Conservation (phyloP, 2,113 vertebrate genomes). For the Acrocephalus arundinaceus region DNA sequence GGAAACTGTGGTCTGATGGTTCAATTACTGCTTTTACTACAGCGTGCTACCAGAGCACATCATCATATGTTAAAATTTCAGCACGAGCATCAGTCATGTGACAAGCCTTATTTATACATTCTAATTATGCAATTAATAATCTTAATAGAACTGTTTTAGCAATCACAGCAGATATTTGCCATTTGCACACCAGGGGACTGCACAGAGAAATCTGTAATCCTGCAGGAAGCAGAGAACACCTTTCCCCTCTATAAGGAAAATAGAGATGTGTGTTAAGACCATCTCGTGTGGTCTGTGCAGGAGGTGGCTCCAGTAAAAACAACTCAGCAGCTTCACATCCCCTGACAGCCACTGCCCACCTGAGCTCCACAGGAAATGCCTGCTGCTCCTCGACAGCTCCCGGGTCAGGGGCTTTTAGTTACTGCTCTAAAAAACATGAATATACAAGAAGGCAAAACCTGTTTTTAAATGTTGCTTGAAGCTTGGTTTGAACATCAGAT, state of each 20-base stretch:
- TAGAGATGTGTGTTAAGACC: background rate
- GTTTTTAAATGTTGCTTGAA: background rate
- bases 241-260: background rate
- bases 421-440: background rate
- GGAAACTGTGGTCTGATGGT: slow-evolving; percentile 14
- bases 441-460: background rate
- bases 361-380: background rate
- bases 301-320: background rate
- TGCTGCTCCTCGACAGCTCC: background rate
- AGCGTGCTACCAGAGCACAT: background rate
- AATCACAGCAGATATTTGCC: background rate
- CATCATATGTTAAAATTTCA: background rate
- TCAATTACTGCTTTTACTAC: background rate
- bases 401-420: background rate
- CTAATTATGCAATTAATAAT: slow-evolving; percentile 34
- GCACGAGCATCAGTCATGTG: background rate
- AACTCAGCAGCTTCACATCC: background rate
- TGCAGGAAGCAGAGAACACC: slow-evolving; percentile 11
- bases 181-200: background rate
- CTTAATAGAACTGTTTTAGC: slow-evolving; percentile 4
- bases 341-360: background rate
- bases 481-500: background rate
- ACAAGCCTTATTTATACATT: background rate
- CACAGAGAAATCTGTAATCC: background rate
- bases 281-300: background rate